Conservation (phyloP, 2,113 vertebrate genomes). For the Clarias batrachus region DNA sequence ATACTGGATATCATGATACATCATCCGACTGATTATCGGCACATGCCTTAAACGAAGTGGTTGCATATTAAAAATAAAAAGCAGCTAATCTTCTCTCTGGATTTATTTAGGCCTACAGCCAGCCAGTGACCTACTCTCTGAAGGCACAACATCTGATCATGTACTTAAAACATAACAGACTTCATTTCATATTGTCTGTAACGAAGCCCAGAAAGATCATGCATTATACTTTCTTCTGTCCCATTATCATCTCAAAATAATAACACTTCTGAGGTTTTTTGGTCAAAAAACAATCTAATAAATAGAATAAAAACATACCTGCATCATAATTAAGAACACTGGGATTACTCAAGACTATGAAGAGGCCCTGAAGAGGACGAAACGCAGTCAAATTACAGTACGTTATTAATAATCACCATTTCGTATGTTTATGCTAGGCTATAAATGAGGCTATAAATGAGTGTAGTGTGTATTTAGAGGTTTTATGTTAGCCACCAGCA, state of each 20-base stretch:
- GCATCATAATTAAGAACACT: not conserved
- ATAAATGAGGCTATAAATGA: constrained; percentile 1
- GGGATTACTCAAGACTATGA: not conserved
- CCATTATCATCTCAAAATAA: not conserved
- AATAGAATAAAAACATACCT: not conserved
- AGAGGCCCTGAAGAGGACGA: not conserved
- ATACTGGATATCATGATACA: not conserved
- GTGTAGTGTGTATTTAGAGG: not conserved
- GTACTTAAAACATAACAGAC: constrained; percentile 83
- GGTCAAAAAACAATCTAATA: not conserved
- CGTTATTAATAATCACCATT: not conserved
- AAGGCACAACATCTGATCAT: constrained; percentile 98
- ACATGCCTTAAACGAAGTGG: constrained; percentile 75
- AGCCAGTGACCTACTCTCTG: constrained; percentile 95
- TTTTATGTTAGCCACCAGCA: not conserved
- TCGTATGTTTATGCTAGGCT: not conserved
- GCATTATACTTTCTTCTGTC: constrained; percentile 18
- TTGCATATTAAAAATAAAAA: constrained; percentile 99
- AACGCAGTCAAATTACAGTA: not conserved
- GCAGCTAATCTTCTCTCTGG: constrained; percentile 85
- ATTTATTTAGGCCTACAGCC: constrained; percentile 73
- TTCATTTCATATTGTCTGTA: constrained; percentile 78
- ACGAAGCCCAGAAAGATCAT: not conserved
- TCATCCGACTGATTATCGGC: not conserved
- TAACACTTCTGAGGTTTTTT: constrained; percentile 15